Conservation (phyloP, 2,797 vertebrate genomes). For the Crocidura indochinensis region DNA sequence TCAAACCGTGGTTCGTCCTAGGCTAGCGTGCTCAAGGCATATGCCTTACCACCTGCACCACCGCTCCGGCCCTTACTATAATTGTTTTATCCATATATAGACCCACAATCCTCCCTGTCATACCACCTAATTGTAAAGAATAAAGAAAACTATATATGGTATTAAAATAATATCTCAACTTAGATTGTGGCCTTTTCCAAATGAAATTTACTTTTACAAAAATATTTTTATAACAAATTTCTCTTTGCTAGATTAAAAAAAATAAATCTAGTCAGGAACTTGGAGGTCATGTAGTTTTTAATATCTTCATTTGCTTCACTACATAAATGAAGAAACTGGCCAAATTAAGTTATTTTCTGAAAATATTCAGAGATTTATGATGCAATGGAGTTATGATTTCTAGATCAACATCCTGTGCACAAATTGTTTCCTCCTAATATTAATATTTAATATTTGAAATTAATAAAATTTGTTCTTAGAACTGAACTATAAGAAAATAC, state of each 20-base stretch:
- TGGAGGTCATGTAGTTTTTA: not conserved
- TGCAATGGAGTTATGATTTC: constrained; percentile 20
- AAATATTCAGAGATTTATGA: not conserved
- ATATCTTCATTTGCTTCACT: constrained; percentile 18
- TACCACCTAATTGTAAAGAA: not conserved
- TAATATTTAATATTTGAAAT: constrained; percentile 46
- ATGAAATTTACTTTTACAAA: not conserved
- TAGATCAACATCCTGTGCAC: constrained; percentile 15
- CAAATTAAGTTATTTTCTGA: constrained; percentile 26
- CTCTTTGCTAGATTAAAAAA: constrained; percentile 44
- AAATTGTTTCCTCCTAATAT: constrained; percentile 33
- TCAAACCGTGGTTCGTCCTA: no score
- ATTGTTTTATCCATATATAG: not conserved
- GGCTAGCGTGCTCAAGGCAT: no score
- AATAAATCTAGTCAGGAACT: not conserved
- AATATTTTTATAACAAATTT: not conserved
- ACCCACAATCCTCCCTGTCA: not conserved
- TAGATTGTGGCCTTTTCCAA: not conserved
- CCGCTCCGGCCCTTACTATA: no score
- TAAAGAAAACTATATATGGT: not conserved
- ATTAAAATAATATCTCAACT: not conserved
- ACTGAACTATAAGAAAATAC: not conserved
- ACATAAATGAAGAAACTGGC: not conserved
- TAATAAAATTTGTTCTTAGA: not conserved
- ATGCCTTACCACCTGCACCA: no score